Conservation (phyloP, 2,797 vertebrate genomes). For the Notamacropus eugenii region DNA sequence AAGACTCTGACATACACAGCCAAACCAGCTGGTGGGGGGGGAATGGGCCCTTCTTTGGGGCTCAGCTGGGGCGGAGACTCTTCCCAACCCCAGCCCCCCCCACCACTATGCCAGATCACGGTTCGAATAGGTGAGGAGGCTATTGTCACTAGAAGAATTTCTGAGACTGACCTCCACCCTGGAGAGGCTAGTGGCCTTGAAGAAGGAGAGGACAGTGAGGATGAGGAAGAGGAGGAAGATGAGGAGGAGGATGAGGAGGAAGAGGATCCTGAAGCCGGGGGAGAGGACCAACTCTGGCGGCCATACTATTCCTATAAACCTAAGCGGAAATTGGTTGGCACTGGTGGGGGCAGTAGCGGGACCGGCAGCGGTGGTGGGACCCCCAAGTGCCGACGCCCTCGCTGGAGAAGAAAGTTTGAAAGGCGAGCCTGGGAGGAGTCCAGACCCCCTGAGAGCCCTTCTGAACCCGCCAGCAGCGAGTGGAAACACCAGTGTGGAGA, state of each 20-base stretch:
- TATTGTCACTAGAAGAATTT: slow-evolving; percentile 94
- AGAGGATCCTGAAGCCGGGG: slow-evolving; percentile 89
- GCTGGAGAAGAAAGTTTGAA: slow-evolving; percentile 76
- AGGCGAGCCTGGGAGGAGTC: slow-evolving; percentile 70
- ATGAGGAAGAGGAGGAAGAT: slow-evolving; percentile 10
- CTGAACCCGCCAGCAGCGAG: slow-evolving; percentile 40
- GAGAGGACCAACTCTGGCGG: slow-evolving; percentile 93
- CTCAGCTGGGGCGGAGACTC: slow-evolving; percentile 81
- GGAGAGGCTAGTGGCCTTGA: slow-evolving; percentile 87
- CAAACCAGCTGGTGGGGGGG: slow-evolving; percentile 85
- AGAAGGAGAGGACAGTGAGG: slow-evolving; percentile 83
- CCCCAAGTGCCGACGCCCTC: slow-evolving; percentile 79
- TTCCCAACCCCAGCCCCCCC: slow-evolving; percentile 69
- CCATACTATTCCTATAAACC: slow-evolving; percentile 96
- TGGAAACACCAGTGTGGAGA: slow-evolving; percentile 88
- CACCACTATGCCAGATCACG: slow-evolving; percentile 94
- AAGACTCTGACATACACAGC: slow-evolving; percentile 87
- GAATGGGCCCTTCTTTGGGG: slow-evolving; percentile 83
- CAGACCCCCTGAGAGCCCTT: slow-evolving; percentile 9
- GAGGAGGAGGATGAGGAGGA: slow-evolving; percentile 78
- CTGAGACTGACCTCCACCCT: slow-evolving; percentile 91
- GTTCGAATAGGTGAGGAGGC: slow-evolving; percentile 95
- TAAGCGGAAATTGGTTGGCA: slow-evolving; percentile 86
- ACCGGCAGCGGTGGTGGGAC: slow-evolving; percentile 66
- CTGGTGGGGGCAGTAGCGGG: slow-evolving; percentile 48